Base-by-base conservation (phyloP, 2,888 invertebrate species). In the Temnothorax unifasciatus region DNA sequence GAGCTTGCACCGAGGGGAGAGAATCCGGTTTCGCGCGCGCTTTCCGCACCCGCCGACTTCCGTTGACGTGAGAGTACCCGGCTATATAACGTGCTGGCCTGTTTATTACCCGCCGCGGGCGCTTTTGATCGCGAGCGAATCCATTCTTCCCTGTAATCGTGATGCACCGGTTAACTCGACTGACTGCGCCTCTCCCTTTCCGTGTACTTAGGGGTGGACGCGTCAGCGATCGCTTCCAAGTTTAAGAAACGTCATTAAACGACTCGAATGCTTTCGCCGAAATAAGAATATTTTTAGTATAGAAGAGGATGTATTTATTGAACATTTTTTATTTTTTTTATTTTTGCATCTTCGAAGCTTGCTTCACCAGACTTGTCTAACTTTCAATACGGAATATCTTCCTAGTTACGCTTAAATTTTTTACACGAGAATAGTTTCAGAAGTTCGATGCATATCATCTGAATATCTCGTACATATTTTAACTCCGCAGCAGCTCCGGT, bases 31-130 rank as follows among this genome's bases (percentile, higher is more conserved):
- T 64, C 57, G 86, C 50, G 84, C 82, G 81, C 88, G 87, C 73
- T 79, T 79, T 90, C 85, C 87, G 92, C 59, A 87, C 89, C 87
- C 87, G 87, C 84, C 87, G 89, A 92, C 92, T 92, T 92, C 92
- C 92, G 92, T 85, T 85, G 81, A 86, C 89, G 88, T 85, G 91
- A 87, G 88, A 91, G 89, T 85, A 75, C 71, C 86, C 29, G 66
- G 63, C 47, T 69, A 71, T 29, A 29, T 29, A 29, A 29, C 74
- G 82, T 86, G 84, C 68, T 81, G 63, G 74, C 66, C 61, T 81
- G 85, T 85, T 85, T 74, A 87, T 89, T 88, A 85, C 34, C 66
- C 69, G 50, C 54, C 52, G 63, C 29, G 61, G 66, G 15, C 79
- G 69, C 64, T 83, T 69, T 61, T 29, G 77, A 77, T 76, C 44